Base-by-base conservation (phyloP, 2,888 invertebrate genomes). In the Drosophila koepferae region DNA sequence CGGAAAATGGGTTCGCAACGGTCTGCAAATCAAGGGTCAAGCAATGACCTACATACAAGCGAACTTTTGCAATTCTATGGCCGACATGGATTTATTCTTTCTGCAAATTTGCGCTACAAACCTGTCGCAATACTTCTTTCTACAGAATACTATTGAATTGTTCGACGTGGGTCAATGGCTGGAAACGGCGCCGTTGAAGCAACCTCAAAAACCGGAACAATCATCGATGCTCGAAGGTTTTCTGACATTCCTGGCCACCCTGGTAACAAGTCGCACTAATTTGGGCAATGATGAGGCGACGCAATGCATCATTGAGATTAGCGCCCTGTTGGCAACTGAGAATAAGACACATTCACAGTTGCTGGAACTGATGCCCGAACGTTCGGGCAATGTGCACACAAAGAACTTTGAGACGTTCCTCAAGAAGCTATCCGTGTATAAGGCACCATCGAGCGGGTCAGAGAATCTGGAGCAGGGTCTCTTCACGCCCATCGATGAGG, bases 31-130 rank as follows among this genome's bases (percentile, higher is more conserved):
- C 91, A 98, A 98, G 93, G 99, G 99, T n/a, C 99, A 99, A 94
- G 98, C 98, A 41, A 99, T 99, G 98, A 98, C 99, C 20, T 99
- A 99, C 93, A 98, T 99, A 90, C 99, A 99, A 93, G 98, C 98
- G 85, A 99, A 99, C 94, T 99, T 99, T 94, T 99, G 99, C 94
- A 99, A 99, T 94, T 98, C 98, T 14, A 98, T 99, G 98, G 98
- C 98, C 14, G 99, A 99, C 93, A 97, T 99, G 91, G 99, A 99
- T 94, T 94, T 99, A 79, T 99, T 97, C 94, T 95, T 99, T 90
- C 94, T 99, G 82, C 99, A 99, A 95, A 95, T 99, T 60, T 98
- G 98, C 93, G 97, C 97, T 41, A 97, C 97, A 23, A 96, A 97
- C 91, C 94, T 99, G 70, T 96, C 97, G 62, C 96, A 98, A 0